Evolutionary conservation across 2,113 vertebrate genomes (phyloP).

Genomic region (Rutilus rutilus): DNA sequence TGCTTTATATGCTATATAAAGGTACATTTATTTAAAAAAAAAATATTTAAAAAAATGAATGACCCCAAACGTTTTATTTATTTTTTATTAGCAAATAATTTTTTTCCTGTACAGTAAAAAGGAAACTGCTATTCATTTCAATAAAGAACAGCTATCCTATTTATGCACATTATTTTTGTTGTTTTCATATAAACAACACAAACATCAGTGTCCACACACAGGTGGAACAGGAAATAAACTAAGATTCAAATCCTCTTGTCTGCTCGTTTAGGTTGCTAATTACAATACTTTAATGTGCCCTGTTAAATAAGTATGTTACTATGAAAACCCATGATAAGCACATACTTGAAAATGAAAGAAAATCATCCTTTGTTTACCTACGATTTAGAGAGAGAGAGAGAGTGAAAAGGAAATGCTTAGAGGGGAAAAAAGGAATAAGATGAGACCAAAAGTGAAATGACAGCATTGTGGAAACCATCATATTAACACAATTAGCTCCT

Average conservation of each 20-base stretch:
- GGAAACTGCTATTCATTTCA: background rate
- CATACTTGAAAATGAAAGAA: slow-evolving; percentile 55
- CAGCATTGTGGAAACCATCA: slow-evolving; percentile 71
- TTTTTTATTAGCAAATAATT: background rate
- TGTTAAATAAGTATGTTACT: slow-evolving; percentile 41
- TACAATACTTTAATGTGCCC: slow-evolving; percentile 28
- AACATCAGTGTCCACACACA: background rate
- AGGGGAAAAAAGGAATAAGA: slow-evolving; percentile 49
- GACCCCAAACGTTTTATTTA: background rate
- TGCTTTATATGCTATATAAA: background rate
- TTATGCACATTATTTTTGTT: background rate
- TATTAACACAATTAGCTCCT: slow-evolving; percentile 80
- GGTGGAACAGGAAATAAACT: slow-evolving; percentile 27
- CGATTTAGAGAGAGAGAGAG: background rate
- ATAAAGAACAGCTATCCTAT: background rate
- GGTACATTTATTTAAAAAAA: background rate
- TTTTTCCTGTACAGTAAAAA: background rate
- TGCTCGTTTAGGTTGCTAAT: slow-evolving; percentile 24
- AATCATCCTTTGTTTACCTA: slow-evolving; percentile 12
- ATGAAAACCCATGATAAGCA: slow-evolving; percentile 61
- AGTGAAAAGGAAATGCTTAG: background rate
- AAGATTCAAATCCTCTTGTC: slow-evolving; percentile 39
- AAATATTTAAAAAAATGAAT: too few relatives aligned
- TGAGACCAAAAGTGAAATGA: slow-evolving; percentile 71
- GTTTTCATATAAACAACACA: background rate